These are phyloP conservation scores for Pseudomyrmex sp. DNA, from an alignment of 1,140 invertebrate genomes.

Conservation along the genomic window DNA sequence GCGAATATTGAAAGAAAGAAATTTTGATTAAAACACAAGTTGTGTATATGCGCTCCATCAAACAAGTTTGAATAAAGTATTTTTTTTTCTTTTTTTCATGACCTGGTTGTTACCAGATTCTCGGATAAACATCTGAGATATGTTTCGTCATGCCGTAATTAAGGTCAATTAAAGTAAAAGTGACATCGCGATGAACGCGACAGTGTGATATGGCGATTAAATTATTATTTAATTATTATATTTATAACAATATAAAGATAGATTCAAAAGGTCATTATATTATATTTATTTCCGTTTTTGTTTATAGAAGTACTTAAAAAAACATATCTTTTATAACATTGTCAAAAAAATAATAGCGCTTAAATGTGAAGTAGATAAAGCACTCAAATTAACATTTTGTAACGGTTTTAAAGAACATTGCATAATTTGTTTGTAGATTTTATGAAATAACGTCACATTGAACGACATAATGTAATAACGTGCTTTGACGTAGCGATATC, in stretches of 20 bases:
- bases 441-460: constrained; percentile 26
- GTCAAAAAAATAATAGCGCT: background rate
- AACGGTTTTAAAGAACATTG: background rate
- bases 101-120: background rate
- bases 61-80: no score
- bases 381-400: background rate
- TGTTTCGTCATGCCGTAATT: background rate
- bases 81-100: background rate
- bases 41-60: background rate
- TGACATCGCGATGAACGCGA: background rate
- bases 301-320: background rate
- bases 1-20: background rate
- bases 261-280: no score
- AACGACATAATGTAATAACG: constrained; percentile 30
- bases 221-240: background rate
- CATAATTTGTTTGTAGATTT: background rate
- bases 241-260: no score
- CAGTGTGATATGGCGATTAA: background rate
- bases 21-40: constrained; percentile 10
- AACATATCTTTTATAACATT: background rate
- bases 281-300: no score
- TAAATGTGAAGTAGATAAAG: background rate
- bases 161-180: background rate
- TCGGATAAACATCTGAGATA: background rate
- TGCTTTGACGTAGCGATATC: background rate